Percentiles rank a stretch among this genome's conserved stretches.
phyloP scores from a whole-genome alignment of 2,113 vertebrate genomes.

The Elephantulus edwardii region DNA sequence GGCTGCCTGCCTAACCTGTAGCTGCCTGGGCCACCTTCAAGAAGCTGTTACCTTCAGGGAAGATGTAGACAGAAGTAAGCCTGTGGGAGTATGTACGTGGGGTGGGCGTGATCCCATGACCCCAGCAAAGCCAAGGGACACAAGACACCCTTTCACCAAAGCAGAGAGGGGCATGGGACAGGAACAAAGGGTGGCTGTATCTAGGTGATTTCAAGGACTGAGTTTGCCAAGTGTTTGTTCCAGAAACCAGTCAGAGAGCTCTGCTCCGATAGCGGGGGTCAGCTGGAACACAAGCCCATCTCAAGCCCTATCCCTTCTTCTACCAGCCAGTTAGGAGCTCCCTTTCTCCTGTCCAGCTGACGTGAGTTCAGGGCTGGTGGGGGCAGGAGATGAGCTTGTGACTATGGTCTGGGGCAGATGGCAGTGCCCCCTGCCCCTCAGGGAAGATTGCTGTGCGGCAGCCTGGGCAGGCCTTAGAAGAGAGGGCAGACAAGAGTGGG shows the following conservation, averaged over 20 bases:
- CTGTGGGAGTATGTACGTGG: background rate
- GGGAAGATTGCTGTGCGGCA: conserved; percentile 29
- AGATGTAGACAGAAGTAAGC: background rate
- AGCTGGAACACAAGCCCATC: background rate
- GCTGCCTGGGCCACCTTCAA: background rate
- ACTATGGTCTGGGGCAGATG: conserved; percentile 44
- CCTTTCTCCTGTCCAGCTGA: conserved; percentile 38
- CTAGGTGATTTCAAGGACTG: background rate
- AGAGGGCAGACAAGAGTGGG: conserved; percentile 21
- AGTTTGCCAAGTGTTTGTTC: conserved; percentile 3
- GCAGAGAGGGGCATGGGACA: background rate
- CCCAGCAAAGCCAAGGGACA: background rate
- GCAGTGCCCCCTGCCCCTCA: background rate
- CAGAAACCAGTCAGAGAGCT: conserved; percentile 9
- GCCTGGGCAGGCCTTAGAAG: conserved; percentile 25
- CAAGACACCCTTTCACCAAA: background rate
- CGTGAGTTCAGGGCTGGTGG: conserved; percentile 30
- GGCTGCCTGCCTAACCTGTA: background rate
- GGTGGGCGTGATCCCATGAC: background rate
- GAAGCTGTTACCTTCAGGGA: conserved; percentile 27
- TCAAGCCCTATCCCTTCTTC: background rate
- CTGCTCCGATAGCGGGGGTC: background rate
- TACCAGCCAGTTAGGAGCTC: conserved; percentile 51
- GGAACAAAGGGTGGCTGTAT: background rate
- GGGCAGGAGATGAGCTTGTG: conserved; percentile 25